Conservation (phyloP, 2,888 invertebrate genomes). For the Spodoptera picta region DNA sequence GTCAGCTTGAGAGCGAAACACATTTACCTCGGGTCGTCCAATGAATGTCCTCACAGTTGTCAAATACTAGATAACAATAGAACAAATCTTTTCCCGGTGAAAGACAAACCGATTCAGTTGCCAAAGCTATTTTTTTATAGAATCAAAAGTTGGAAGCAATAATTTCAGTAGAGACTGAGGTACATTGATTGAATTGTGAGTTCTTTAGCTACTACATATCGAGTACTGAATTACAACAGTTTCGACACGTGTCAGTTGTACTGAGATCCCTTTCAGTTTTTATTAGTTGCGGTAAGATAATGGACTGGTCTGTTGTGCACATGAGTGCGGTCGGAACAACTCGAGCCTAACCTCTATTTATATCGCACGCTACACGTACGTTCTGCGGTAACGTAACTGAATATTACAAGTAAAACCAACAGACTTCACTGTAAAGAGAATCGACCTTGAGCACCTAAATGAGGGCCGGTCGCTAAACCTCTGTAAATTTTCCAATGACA, state of each 20-base stretch:
- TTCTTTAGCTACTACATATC: conserved; percentile 24
- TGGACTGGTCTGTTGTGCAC: conserved; percentile 81
- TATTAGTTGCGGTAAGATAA: conserved; percentile 85
- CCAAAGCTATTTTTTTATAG: conserved; percentile 61
- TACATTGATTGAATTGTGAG: conserved; percentile 37
- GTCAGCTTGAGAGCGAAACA: conserved; percentile 29
- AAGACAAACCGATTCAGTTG: conserved; percentile 55
- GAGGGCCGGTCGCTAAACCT: conserved; percentile 57
- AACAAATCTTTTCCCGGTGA: conserved; percentile 58
- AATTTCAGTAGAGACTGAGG: conserved; percentile 36
- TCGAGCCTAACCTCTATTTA: conserved; percentile 82
- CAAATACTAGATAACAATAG: conserved; percentile 57
- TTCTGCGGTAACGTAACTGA: conserved; percentile 77
- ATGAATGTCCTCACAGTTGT: conserved; percentile 48
- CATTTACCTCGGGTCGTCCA: conserved; percentile 42
- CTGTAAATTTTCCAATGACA: conserved; percentile 15
- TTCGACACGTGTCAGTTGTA: conserved; percentile 62
- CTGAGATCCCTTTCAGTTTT: conserved; percentile 82
- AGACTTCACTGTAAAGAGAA: conserved; percentile 68
- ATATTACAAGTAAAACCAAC: conserved; percentile 82
- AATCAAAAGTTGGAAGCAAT: conserved; percentile 52
- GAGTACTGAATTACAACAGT: conserved; percentile 44
- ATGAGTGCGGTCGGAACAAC: conserved; percentile 76
- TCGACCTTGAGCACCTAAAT: conserved; percentile 66
- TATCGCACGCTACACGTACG: conserved; percentile 77